Conservation (phyloP, 2,113 vertebrate genomes). For the Zootoca vivipara region DNA sequence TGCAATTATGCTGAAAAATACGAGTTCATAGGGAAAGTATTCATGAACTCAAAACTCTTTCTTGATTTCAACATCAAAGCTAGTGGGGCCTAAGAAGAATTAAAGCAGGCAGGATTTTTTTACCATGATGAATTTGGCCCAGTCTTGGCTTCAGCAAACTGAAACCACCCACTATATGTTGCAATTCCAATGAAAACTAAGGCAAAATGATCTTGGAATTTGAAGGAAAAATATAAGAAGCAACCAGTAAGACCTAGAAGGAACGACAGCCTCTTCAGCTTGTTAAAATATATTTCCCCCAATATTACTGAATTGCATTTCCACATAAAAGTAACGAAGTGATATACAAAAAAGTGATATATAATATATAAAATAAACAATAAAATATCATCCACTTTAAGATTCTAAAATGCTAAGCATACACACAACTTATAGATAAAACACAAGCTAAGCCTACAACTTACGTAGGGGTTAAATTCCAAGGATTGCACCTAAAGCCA, state of each 20-base stretch:
- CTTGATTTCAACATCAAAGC: constrained; percentile 40
- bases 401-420: background rate
- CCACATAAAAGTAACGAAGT: background rate
- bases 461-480: no score
- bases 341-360: background rate
- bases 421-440: background rate
- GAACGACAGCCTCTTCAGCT: background rate
- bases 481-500: no score
- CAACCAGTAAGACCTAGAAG: background rate
- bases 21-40: constrained; percentile 8
- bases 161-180: background rate
- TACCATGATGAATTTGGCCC: background rate
- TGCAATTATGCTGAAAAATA: constrained; percentile 42
- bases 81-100: background rate
- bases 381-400: background rate
- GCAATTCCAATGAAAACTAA: constrained; percentile 13
- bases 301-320: background rate
- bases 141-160: background rate
- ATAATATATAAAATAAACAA: background rate
- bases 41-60: constrained; percentile 18
- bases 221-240: background rate
- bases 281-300: background rate
- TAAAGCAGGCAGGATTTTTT: constrained; percentile 28
- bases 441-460: background rate
- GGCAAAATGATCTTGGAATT: constrained; percentile 3